Evolutionary conservation across 1,140 invertebrate genomes (phyloP), one percentile per base, ranked within the genome.

Genomic region (Diorhabda elongata): DNA sequence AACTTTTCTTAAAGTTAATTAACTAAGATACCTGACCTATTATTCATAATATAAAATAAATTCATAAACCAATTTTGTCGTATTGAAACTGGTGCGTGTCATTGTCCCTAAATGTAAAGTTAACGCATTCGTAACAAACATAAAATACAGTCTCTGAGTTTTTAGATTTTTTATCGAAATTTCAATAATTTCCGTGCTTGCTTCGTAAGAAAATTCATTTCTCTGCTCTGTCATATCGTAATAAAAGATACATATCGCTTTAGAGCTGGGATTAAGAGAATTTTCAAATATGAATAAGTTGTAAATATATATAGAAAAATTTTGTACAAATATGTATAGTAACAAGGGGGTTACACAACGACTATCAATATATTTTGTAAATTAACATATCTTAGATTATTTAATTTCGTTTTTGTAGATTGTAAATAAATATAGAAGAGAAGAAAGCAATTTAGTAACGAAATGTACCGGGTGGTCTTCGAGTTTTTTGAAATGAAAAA

Each of bases 311-410:
- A 44, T 67, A n/a, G 58, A 64, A 60, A 66, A 70, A 60, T 57
- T 26, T 26, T 74, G 74, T 74, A 75, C 74, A 75, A 74, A 74
- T 56, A 69, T 74, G 74, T 75, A 74, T 68, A 75, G 70, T 75
- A 71, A 72, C 71, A 52, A 44, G 64, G 71, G 72, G 71, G 71
- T 75, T 75, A 74, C 74, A 67, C 41, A 69, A 75, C 73, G 74
- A 75, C 74, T 70, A 75, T 73, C 65, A 69, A 69, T 73, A 73
- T 75, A 75, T 75, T 75, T 75, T 75, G 71, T 75, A 75, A 75
- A 75, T 67, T 68, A 75, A 64, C 74, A 75, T 75, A 75, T 75
- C 74, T 69, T 73, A 72, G 69, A 67, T 58, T 60, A 61, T 70
- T 67, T 47, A 52, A 52, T 66, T 69, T 72, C 26, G 26, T 26